phyloP scores from a whole-genome alignment of 2,113 vertebrate species.

The Sciurus niger region DNA sequence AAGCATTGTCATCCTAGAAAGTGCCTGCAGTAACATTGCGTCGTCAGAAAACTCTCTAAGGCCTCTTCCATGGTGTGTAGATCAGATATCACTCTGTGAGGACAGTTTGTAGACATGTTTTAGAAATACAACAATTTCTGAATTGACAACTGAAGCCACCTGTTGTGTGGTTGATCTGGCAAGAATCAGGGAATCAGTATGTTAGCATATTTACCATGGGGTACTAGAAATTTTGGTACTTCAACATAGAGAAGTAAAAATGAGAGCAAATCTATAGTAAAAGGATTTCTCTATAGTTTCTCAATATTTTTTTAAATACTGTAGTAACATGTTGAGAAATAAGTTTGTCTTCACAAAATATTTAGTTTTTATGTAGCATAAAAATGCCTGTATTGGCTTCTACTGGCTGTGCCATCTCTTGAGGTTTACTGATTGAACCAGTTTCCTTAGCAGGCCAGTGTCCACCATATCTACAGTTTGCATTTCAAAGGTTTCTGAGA shows the following conservation, averaged over 20 bases:
- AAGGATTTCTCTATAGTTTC: background rate
- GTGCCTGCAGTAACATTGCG: background rate
- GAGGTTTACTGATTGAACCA: background rate
- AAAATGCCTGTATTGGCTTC: background rate
- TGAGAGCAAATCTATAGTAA: background rate
- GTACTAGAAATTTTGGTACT: background rate
- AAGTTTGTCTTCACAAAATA: slow-evolving; percentile 3
- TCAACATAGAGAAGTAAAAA: background rate
- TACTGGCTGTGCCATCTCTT: background rate
- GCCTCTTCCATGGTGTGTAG: background rate
- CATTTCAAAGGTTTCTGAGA: background rate
- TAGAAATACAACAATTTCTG: background rate
- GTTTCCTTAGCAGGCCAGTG: background rate
- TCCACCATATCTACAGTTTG: background rate
- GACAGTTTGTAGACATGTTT: background rate
- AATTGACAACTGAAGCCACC: background rate
- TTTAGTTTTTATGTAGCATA: background rate
- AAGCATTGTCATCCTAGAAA: background rate
- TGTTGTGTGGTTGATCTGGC: background rate
- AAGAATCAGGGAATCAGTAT: background rate
- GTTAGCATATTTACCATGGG: background rate
- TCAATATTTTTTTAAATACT: background rate
- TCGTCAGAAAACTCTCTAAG: accelerated
- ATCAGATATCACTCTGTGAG: background rate
- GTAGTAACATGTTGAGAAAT: background rate